Evolutionary conservation across 2,888 invertebrate species (phyloP), one percentile per base, ranked within the genome.

Genomic region (Carpatolechia fugitivella): DNA sequence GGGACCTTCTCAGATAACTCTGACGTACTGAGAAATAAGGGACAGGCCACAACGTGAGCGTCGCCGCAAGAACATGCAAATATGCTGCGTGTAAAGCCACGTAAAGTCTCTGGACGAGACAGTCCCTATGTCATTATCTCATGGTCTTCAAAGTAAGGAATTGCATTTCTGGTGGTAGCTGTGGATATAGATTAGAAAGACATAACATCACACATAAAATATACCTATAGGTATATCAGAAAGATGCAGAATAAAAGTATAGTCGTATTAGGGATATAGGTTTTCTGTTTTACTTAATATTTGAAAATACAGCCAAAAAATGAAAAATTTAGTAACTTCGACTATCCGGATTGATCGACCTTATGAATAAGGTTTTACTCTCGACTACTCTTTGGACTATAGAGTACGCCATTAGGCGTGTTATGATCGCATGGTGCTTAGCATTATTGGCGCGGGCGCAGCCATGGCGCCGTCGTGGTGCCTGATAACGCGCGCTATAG

Each of bases 1-100:
- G 73, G 72, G 65, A 70, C 70, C 67, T 49, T 66, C 66, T 66
- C 65, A 50, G 50, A 50, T 50, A 50, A 44, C 11, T 24, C 44
- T 24, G 24, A 44, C 24, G 44, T 44, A 44, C 40, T 41, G 40
- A 3, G 44, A 5, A 44, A n/a, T 44, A 44, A 44, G 18, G 44
- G 29, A 44, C 44, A 24, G 24, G 44, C n/a, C 13, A 38, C 50
- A 38, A 3, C 13, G 14, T 46, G n/a, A 38, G 3, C 13, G 14
- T 46, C 2, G 14, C 24, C 3, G 30, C n/a, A 46, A 14, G 47
- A 14, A 13, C 30, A 31, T 48, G 33, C 33, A 33, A 48, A 48
- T 33, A 10, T 41, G 40, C 3, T 18, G 30, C 31, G 14, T 16
- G 30, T 47, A 47, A 47, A n/a, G 24, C 18, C n/a, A n/a, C n/a